phyloP scores from a whole-genome alignment of 2,797 vertebrate species.

The Amblyopsis hoosieri region DNA sequence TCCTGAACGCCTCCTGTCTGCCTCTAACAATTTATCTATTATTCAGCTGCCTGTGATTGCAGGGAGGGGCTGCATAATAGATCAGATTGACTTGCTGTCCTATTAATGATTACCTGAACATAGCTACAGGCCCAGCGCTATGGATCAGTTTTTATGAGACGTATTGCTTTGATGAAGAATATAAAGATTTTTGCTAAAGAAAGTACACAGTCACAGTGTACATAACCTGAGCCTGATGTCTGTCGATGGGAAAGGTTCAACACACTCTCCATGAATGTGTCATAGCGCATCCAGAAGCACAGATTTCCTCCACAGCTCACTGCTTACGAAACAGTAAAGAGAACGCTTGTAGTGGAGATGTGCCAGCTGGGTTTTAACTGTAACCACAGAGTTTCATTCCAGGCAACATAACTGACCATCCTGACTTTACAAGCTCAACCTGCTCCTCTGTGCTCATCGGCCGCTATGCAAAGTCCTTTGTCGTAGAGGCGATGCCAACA shows the following conservation, averaged over 20 bases:
- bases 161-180: conserved; percentile 50
- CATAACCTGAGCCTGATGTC: conserved; percentile 26
- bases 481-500: too few relatives aligned
- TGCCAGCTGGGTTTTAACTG: too few relatives aligned
- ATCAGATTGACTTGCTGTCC: conserved; percentile 74
- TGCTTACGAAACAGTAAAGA: too few relatives aligned
- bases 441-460: too few relatives aligned
- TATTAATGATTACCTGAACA: conserved; percentile 71
- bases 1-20: conserved; percentile 49
- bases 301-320: too few relatives aligned
- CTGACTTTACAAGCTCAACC: too few relatives aligned
- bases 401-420: too few relatives aligned
- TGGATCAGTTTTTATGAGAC: conserved; percentile 56
- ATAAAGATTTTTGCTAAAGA: conserved; percentile 43
- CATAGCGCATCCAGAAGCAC: too few relatives aligned
- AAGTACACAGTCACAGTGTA: conserved; percentile 32
- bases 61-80: conserved; percentile 67
- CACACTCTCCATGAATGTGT: too few relatives aligned
- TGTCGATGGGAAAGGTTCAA: conserved; percentile 17
- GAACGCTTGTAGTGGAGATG: too few relatives aligned
- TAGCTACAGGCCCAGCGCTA: conserved; percentile 44
- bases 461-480: too few relatives aligned
- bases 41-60: conserved; percentile 57
- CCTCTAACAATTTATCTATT: conserved; percentile 68
- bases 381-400: too few relatives aligned